phyloP scores from a whole-genome alignment of 2,888 invertebrate species.

The Coelinius sp. region DNA sequence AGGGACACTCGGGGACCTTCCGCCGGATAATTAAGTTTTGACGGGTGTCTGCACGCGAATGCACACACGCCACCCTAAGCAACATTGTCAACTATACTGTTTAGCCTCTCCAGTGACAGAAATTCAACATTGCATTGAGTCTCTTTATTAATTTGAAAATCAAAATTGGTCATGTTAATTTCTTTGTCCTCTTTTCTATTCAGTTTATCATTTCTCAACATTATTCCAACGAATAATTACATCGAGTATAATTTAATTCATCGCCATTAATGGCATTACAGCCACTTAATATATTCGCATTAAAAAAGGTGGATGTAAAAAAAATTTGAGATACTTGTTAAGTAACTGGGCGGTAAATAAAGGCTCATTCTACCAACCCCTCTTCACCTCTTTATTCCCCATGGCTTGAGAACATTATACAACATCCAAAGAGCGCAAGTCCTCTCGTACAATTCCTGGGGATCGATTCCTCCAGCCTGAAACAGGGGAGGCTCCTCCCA shows the following conservation, averaged over 20 bases:
- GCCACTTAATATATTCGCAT: constrained; percentile 52
- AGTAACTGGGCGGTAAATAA: constrained; percentile 55
- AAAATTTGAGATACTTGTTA: constrained; percentile 56
- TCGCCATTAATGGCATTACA: constrained; percentile 52
- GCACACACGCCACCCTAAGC: constrained; percentile 37
- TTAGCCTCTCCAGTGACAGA: constrained; percentile 44
- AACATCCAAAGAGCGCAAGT: constrained; percentile 58
- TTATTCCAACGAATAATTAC: constrained; percentile 47
- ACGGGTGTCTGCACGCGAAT: constrained; percentile 51
- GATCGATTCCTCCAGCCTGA: constrained; percentile 67
- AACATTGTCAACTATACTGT: constrained; percentile 41
- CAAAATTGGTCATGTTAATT: neutral
- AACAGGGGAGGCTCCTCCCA: constrained; percentile 69
- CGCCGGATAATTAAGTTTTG: constrained; percentile 65
- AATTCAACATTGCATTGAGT: neutral
- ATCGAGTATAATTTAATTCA: constrained; percentile 59
- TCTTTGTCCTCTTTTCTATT: neutral
- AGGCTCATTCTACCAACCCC: constrained; percentile 32
- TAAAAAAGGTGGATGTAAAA: constrained; percentile 48
- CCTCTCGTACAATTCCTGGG: constrained; percentile 60
- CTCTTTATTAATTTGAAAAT: neutral
- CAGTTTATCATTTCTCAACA: neutral
- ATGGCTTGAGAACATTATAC: constrained; percentile 7
- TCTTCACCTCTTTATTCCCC: constrained; percentile 38
- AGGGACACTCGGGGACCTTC: constrained; percentile 52